Conservation (phyloP, 2,888 invertebrate species). For the Euplexia lucipara region DNA sequence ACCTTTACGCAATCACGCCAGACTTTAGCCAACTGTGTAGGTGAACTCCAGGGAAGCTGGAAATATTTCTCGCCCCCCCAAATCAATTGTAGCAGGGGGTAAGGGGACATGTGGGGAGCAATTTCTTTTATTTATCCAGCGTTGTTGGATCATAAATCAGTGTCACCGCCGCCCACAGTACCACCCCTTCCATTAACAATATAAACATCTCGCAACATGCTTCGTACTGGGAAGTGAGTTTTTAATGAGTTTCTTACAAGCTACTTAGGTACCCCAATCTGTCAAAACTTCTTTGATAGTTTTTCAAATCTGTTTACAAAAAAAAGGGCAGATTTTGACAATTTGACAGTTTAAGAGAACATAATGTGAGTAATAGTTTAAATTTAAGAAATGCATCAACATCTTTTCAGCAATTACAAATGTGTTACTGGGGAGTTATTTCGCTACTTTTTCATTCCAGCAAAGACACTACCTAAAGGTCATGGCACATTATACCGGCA, state of each 20-base stretch:
- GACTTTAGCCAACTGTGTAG: background rate
- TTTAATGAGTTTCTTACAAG: conserved; percentile 8
- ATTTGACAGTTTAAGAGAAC: too few relatives aligned
- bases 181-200: conserved; percentile 43
- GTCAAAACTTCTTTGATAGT: too few relatives aligned
- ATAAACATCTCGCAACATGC: conserved; percentile 26
- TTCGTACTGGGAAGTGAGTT: background rate
- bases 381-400: too few relatives aligned
- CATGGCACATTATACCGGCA: too few relatives aligned
- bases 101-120: conserved; percentile 18
- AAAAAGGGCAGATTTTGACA: too few relatives aligned
- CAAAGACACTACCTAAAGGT: too few relatives aligned
- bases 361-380: too few relatives aligned
- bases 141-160: conserved; percentile 47
- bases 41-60: background rate
- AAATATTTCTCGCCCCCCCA: background rate
- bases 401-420: too few relatives aligned
- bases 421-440: too few relatives aligned
- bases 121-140: conserved; percentile 53
- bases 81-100: background rate
- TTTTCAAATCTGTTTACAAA: too few relatives aligned
- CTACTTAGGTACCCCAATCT: too few relatives aligned
- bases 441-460: too few relatives aligned
- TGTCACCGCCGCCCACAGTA: conserved; percentile 32
- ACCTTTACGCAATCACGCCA: background rate